Conservation (phyloP, 2,888 invertebrate species). For the Drosophila differens region DNA sequence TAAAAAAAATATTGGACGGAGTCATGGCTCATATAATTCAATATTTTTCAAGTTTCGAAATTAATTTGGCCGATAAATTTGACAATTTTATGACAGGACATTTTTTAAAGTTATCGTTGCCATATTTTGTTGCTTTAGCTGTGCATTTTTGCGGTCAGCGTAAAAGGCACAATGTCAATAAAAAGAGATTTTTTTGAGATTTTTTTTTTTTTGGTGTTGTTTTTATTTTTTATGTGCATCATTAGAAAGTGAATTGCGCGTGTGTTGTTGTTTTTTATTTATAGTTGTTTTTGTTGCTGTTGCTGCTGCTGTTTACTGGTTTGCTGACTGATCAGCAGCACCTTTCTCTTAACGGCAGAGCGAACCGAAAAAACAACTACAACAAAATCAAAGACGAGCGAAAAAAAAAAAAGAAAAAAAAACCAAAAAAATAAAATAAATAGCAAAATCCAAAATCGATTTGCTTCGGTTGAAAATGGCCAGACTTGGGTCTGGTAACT, state of each 20-base stretch:
- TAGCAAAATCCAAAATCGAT: constrained; percentile 64
- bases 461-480: constrained; percentile 48
- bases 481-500: constrained; percentile 28
- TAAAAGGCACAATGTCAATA: constrained; percentile 47
- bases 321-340: constrained; percentile 60
- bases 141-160: constrained; percentile 38
- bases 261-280: constrained; percentile 46
- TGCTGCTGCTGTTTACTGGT: constrained; percentile 50
- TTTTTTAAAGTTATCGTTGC: constrained; percentile 21
- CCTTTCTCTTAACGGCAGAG: constrained; percentile 62
- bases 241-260: constrained; percentile 65
- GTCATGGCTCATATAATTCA: constrained; percentile 39
- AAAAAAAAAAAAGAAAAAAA: constrained; percentile 3
- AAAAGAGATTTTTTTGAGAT: constrained; percentile 28
- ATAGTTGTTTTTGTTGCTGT: constrained; percentile 18
- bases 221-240: constrained; percentile 58
- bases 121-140: constrained; percentile 12
- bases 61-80: constrained; percentile 63
- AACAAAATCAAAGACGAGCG: constrained; percentile 33
- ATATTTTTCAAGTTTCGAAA: constrained; percentile 30
- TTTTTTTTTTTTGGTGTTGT: constrained; percentile 16
- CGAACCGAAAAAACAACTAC: constrained; percentile 20
- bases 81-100: constrained; percentile 68
- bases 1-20: constrained; percentile 9
- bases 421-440: constrained; percentile 25